Base-by-base conservation (phyloP, 2,797 vertebrate species). In the Falco biarmicus region DNA sequence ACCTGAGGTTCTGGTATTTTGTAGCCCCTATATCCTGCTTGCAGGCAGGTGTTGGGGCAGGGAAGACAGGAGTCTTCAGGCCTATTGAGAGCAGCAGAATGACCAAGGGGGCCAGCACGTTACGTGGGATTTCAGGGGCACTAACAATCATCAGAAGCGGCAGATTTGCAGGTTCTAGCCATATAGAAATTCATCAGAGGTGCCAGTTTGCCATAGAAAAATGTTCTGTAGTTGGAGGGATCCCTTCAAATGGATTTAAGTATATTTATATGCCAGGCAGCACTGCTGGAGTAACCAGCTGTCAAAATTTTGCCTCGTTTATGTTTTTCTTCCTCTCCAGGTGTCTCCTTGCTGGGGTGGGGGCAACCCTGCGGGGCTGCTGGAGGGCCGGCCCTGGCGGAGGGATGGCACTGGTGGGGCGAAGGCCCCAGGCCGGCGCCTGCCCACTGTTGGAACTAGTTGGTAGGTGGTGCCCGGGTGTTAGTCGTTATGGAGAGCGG, bases 371-470 rank as follows among this genome's bases (percentile, higher is more conserved):
- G 71, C 45, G 18, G 60, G 57, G 70, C 69, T 71, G 82, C 82
- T 0, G 2, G n/a, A 45, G 59, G 31, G 56, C 69, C 50, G 13
- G 68, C 48, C 71, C 22, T 3, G 2, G 8, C 2, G 0, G 11
- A 9, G 31, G 73, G 76, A 18, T 0, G 0, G 71, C 45, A 45
- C 17, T 1, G 5, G 24, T 1, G 4, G 34, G 28, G 31, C 14
- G 41, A 20, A 51, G 37, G 20, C 61, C 48, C 21, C 7, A 13
- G 76, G 66, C 86, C 22, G 68, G 61, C 10, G 3, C 29, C 78
- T 1, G 32, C 88, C 41, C 9, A 90, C 97, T 98, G 97, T 98
- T 98, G 97, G 97, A 98, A 98, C 97, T 97, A 97, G 97, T 97
- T 96, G 94, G 80, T 66, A 65, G 88, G 96, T 97, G 93, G 95